phyloP scores from a whole-genome alignment of 2,888 invertebrate species.

The Clusia tigrina region DNA sequence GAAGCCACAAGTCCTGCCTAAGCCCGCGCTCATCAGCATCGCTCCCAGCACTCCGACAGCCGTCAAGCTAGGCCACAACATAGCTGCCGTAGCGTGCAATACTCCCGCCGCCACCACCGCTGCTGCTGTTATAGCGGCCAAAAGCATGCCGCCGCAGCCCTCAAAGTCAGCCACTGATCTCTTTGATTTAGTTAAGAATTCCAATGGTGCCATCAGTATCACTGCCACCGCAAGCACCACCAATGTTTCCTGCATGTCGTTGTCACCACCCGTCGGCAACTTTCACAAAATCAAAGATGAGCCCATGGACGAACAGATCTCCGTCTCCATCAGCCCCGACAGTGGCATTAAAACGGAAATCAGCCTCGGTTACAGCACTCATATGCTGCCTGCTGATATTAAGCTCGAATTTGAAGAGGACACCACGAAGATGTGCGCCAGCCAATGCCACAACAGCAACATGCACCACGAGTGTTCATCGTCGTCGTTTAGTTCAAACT shows the following conservation, averaged over 20 bases:
- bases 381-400: slow-evolving; percentile 41
- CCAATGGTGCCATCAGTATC: slow-evolving; percentile 54
- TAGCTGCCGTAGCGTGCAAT: slow-evolving; percentile 23
- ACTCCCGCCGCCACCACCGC: slow-evolving; percentile 36
- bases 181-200: slow-evolving; percentile 61
- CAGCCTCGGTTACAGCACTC: slow-evolving; percentile 44
- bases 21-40: slow-evolving; percentile 57
- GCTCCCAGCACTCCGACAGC: slow-evolving; percentile 40
- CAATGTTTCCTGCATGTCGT: slow-evolving; percentile 27
- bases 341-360: slow-evolving; percentile 25
- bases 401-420: slow-evolving; percentile 46
- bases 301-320: slow-evolving; percentile 44
- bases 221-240: slow-evolving; percentile 39
- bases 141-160: background rate
- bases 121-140: slow-evolving; percentile 28
- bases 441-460: slow-evolving; percentile 33
- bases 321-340: slow-evolving; percentile 22
- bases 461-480: slow-evolving; percentile 42
- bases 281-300: slow-evolving; percentile 54
- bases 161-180: slow-evolving; percentile 43
- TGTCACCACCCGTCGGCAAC: slow-evolving; percentile 36
- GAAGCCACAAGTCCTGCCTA: slow-evolving; percentile 37
- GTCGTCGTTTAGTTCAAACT: slow-evolving; percentile 45
- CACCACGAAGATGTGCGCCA: slow-evolving; percentile 27
- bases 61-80: slow-evolving; percentile 28